A percentile compares a stretch with the other conserved stretches of the same genome.
phyloP scores from a whole-genome alignment of 2,797 vertebrate species.

The Bucorvus abyssinicus region DNA sequence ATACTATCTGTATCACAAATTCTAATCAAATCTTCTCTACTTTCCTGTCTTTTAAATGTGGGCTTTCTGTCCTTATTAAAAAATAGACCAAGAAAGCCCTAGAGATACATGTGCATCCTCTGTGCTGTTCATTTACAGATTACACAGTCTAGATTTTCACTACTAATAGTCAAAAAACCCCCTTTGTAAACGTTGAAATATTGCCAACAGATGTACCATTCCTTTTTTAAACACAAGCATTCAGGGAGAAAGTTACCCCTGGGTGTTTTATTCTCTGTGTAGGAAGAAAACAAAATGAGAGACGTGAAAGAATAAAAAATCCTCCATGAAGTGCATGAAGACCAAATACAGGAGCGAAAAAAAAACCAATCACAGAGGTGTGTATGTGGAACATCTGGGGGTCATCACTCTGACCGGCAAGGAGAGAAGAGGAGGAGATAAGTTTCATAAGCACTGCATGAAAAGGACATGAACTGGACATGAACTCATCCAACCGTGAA shows the following conservation, averaged over 20 bases:
- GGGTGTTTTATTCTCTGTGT: neutral
- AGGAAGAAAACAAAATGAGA: neutral
- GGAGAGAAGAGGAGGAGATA: neutral
- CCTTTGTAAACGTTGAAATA: neutral
- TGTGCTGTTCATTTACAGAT: neutral
- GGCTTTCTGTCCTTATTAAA: neutral
- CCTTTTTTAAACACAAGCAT: neutral
- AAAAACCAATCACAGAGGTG: neutral
- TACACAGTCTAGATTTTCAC: neutral
- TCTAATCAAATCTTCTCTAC: neutral
- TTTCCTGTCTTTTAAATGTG: neutral
- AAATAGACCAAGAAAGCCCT: neutral
- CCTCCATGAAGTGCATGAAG: neutral
- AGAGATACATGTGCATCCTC: neutral
- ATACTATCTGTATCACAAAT: neutral
- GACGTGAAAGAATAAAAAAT: neutral
- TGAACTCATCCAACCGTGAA: neutral
- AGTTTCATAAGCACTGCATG: neutral
- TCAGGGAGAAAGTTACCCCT: neutral
- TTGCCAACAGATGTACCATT: neutral
- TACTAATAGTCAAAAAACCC: neutral
- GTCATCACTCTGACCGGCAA: neutral
- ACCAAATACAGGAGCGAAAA: neutral
- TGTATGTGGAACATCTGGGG: neutral
- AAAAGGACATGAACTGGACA: rapidly evolving